These are phyloP conservation scores for Zonotrichia leucophrys DNA, from an alignment of 2,113 vertebrate species.

Conservation along the genomic window DNA sequence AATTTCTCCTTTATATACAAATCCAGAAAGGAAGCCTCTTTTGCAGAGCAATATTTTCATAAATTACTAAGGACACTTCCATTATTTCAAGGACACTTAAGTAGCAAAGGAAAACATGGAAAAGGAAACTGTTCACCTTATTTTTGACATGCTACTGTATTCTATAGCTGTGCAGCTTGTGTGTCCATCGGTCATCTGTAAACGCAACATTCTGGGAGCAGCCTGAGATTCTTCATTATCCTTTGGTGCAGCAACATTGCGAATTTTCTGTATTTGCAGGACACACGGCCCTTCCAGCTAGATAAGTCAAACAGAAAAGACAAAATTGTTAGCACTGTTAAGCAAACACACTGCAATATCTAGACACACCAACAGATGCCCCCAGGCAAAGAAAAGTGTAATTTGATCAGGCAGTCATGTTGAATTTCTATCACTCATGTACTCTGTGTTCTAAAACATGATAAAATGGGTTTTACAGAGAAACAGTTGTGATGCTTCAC, in stretches of 20 bases:
- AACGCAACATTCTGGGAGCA: slow-evolving; percentile 91
- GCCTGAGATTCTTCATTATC: slow-evolving; percentile 93
- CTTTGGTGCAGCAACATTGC: slow-evolving; percentile 92
- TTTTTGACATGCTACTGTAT: slow-evolving; percentile 89
- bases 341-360: neutral
- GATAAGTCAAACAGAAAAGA: slow-evolving; percentile 41
- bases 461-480: neutral
- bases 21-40: neutral
- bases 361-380: neutral
- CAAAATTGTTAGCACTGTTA: neutral
- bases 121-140: slow-evolving; percentile 81
- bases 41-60: neutral
- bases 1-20: neutral
- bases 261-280: slow-evolving; percentile 94
- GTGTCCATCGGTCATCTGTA: slow-evolving; percentile 98
- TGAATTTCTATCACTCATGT: neutral
- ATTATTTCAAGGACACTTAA: neutral
- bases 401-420: neutral
- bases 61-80: neutral
- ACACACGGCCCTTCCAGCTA: slow-evolving; percentile 95
- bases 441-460: neutral
- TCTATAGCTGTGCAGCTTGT: slow-evolving; percentile 89
- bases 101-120: neutral
- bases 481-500: neutral
- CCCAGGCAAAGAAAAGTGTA: neutral